A percentile compares a stretch with the other conserved stretches of the same genome.
Conservation (phyloP, 2,797 vertebrate species). For the Micromesistius poutassou region DNA sequence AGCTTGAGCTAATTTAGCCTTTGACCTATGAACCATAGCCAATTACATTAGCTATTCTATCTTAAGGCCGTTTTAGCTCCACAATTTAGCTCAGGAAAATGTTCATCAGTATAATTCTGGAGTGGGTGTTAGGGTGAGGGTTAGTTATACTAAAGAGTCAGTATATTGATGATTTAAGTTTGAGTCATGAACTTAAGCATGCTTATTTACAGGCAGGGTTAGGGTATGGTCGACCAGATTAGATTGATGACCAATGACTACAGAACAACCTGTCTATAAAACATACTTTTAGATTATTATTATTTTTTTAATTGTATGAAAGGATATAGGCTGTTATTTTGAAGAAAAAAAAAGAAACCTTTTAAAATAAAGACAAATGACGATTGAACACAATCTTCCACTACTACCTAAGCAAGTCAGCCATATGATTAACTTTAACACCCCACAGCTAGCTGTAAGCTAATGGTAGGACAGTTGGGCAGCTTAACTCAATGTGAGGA, state of each 20-base stretch:
- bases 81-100: neutral
- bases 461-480: conserved; percentile 47
- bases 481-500: conserved; percentile 59
- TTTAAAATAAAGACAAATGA: neutral
- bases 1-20: neutral
- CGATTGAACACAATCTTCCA: neutral
- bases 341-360: neutral
- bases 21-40: neutral
- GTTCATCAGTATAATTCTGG: neutral
- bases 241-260: neutral
- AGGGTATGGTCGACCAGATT: neutral
- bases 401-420: neutral
- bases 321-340: neutral
- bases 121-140: neutral
- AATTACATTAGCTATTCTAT: neutral
- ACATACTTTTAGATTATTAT: neutral
- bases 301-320: neutral
- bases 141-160: too few species aligned
- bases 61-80: neutral
- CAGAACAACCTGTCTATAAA: neutral
- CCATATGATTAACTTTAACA: too few species aligned
- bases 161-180: neutral
- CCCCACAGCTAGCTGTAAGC: neutral
- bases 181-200: neutral
- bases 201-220: too few species aligned